phyloP scores from a whole-genome alignment of 2,797 vertebrate genomes.

The Microcaecilia unicolor region DNA sequence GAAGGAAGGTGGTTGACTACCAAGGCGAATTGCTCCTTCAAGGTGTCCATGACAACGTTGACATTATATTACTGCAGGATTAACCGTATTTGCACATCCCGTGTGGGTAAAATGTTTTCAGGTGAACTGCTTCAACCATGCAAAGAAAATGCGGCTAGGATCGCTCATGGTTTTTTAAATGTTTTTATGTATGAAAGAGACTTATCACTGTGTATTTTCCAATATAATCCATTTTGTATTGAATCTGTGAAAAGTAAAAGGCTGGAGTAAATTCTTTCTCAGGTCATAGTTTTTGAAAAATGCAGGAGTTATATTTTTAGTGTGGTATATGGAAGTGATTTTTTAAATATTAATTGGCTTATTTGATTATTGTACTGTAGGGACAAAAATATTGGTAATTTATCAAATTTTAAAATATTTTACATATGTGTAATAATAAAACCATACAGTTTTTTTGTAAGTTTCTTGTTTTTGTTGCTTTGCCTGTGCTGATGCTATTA shows the following conservation, averaged over 20 bases:
- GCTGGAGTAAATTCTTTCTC: no score
- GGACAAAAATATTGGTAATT: not conserved
- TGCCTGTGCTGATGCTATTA: no score
- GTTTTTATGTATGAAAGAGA: slow-evolving; percentile 36
- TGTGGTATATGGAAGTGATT: no score
- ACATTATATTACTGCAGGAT: slow-evolving; percentile 71
- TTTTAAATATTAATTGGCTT: no score
- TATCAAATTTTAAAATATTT: slow-evolving; percentile 29
- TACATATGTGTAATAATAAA: slow-evolving; percentile 40
- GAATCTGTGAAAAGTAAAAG: slow-evolving; percentile 27
- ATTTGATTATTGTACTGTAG: slow-evolving; percentile 13
- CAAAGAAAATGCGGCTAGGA: slow-evolving; percentile 19
- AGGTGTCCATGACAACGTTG: slow-evolving; percentile 86
- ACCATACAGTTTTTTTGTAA: slow-evolving; percentile 7
- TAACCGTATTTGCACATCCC: no score
- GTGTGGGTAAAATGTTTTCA: no score
- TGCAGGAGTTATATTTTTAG: no score
- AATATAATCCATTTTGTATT: slow-evolving; percentile 40
- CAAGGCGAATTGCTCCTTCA: slow-evolving; percentile 83
- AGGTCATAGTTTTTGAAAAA: no score
- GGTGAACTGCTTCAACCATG: slow-evolving; percentile 19
- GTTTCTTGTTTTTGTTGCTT: not conserved
- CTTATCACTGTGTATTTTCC: slow-evolving; percentile 27
- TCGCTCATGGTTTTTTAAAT: slow-evolving; percentile 45
- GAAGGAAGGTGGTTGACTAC: slow-evolving; percentile 68